Base-by-base conservation (phyloP, 2,113 vertebrate genomes). In the Oenanthe melanoleuca region DNA sequence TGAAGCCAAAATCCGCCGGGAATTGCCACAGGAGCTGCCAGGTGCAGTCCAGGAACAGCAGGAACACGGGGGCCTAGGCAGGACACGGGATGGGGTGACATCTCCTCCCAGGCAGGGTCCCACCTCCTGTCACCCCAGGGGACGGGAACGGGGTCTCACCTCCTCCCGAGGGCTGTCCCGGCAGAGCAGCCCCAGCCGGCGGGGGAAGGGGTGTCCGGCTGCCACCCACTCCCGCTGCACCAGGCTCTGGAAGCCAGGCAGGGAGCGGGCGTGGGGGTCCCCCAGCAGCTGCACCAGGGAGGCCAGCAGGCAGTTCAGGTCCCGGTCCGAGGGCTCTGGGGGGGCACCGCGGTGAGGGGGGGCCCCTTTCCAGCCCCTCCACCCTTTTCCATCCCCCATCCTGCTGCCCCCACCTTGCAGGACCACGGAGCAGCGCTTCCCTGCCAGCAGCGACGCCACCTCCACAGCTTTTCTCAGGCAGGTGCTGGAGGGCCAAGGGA, bases 161-260 rank as follows among this genome's bases (percentile, higher is more conserved):
- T 99, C 98, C 44, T 99, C 98, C 33, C 98, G 97, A 66, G 98
- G 98, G 10, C 74, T 97, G 93, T 98, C 97, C 2, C 92, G 92
- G 73, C 96, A 82, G 25, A 98, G 97, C 66, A 98, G 97, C 95
- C 98, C 98, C 63, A 98, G 91, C 25, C 99, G 98, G 49, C 78
- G 98, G 22, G 98, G 98, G 97, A 99, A 99, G 63, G 99, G 98
- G 79, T 99, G 99, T 10, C 99, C 99, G 0, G 98, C 98, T 38
- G 97, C 98, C 90, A 99, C 98, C 99, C 99, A 99, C 83, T 99
- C 99, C 87, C 98, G 97, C 98, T 99, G 99, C 56, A 99, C 95
- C 97, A 99, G 95, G 92, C 98, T 96, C 97, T 99, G 99, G 98
- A 99, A 99, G 31, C 99, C 99, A 0, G 80, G 88, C 74, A 98